Evolutionary conservation across 2,797 vertebrate species (phyloP).

Genomic region (Austrolebias charrua): DNA sequence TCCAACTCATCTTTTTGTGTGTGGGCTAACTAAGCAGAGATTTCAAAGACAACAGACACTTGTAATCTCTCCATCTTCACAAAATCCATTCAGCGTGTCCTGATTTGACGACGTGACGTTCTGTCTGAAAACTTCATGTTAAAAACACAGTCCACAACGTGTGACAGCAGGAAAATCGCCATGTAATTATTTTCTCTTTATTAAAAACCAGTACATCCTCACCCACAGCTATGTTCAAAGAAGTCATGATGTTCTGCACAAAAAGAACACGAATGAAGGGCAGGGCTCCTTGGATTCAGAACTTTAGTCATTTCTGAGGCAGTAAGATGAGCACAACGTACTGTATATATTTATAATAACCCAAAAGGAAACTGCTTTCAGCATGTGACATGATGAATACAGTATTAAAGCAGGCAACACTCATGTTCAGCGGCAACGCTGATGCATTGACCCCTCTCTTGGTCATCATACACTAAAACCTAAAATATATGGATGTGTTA

Average conservation of each 20-base stretch:
- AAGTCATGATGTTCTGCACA: neutral
- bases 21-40: no score
- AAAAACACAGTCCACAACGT: no score
- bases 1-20: no score
- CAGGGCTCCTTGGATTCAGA: neutral
- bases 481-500: neutral
- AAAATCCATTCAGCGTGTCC: no score
- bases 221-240: neutral
- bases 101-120: no score
- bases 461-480: neutral
- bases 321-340: slow-evolving; percentile 2
- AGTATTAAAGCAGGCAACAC: neutral
- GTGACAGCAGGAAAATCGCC: no score
- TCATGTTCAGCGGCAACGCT: neutral
- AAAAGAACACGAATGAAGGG: neutral
- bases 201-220: neutral
- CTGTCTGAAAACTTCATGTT: no score
- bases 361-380: neutral
- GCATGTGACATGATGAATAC: neutral
- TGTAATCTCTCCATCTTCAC: no score
- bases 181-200: no score
- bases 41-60: no score
- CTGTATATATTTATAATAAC: neutral
- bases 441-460: neutral
- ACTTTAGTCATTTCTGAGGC: slow-evolving; percentile 4